phyloP scores from a whole-genome alignment of 2,797 vertebrate genomes.

The Morus bassanus region DNA sequence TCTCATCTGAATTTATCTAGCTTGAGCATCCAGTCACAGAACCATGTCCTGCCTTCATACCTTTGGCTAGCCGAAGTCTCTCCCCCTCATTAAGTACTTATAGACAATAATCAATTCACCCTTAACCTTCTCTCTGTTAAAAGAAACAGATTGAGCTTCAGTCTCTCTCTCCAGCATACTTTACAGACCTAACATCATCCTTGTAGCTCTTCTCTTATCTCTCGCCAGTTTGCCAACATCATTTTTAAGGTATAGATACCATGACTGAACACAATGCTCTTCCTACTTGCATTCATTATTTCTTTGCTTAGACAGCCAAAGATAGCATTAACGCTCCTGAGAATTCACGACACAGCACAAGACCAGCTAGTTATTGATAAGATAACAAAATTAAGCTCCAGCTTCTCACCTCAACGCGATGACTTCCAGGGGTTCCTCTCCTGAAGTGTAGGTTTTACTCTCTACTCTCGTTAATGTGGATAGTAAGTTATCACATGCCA shows the following conservation, averaged over 20 bases:
- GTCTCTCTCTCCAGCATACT: background rate
- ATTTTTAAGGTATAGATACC: conserved; percentile 48
- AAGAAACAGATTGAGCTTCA: background rate
- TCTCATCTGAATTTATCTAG: background rate
- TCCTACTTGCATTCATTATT: conserved; percentile 26
- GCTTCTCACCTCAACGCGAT: background rate
- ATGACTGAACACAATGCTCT: background rate
- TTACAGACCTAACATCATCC: background rate
- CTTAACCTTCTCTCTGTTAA: background rate
- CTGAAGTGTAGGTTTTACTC: background rate
- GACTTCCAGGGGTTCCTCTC: background rate
- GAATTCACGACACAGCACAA: background rate
- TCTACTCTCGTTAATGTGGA: background rate
- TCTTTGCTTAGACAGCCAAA: conserved; percentile 27
- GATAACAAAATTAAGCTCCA: conserved; percentile 56
- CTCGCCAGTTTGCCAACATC: conserved; percentile 11
- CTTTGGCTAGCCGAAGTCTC: background rate
- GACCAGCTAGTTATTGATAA: conserved; percentile 48
- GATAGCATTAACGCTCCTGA: conserved; percentile 23
- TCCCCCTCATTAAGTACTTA: background rate
- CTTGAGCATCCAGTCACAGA: background rate
- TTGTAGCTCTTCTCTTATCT: conserved; percentile 37
- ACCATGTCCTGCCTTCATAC: background rate
- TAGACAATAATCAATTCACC: background rate
- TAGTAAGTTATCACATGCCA: background rate